Evolutionary conservation across 2,888 invertebrate species (phyloP), one percentile per base, ranked within the genome.

Genomic region (Petrolisthes manimaculis): DNA sequence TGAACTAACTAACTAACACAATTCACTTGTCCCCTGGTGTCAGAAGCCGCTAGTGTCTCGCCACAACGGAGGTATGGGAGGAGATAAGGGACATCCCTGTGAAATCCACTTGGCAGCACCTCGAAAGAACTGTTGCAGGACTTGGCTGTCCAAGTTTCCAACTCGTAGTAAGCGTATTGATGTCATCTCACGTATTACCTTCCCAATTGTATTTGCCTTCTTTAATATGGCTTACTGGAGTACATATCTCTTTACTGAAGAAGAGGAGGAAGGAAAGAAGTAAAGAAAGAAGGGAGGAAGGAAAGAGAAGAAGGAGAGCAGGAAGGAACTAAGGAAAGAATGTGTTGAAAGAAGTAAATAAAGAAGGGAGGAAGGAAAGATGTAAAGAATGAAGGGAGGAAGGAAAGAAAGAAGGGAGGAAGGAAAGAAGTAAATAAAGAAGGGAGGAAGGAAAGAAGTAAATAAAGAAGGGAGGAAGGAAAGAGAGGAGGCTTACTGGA

Each of bases 141-240:
- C 83, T 51, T 90, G 90, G 90, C 90, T 90, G 93, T 96, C 97
- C 94, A 97, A 97, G 95, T 98, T 98, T 94, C 97, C 98, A 89
- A 97, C 97, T 92, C 95, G 97, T 93, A 97, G 97, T 94, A 98
- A 98, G 95, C 95, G 98, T 93, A 98, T 98, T 94, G 98, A 98
- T 94, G 98, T 98, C 94, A 97, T 98, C 93, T 97, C 98, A 90
- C 95, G 98, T 94, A 97, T 98, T 94, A 97, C 96, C 92, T 98
- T 98, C 94, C 98, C 98, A 91, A 95, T 98, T 93, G 97, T 97
- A 92, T 98, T 98, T 94, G 97, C 97, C 92, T 95, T 98, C 92
- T 98, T 98, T 95, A 98, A 98, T 94, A 95, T 98, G 94, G 96
- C 97, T 94, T 98, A 98, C 94, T 98, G 98, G 98, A 95, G 96